Conservation (phyloP, 2,797 vertebrate species). For the Tapera naevia region DNA sequence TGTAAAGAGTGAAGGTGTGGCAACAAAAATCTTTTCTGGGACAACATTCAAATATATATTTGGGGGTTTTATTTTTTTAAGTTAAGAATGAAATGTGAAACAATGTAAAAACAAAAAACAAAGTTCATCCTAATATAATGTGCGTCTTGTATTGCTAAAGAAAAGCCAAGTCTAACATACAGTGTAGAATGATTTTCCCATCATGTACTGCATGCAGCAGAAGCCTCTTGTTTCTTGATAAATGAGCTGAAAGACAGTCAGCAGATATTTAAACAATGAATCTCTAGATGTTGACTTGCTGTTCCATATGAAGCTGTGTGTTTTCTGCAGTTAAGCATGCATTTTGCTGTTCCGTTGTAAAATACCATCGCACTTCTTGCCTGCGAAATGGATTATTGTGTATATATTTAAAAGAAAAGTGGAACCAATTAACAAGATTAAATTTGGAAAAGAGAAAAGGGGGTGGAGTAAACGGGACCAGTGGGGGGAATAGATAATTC, state of each 20-base stretch:
- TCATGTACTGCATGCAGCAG: constrained; percentile 85
- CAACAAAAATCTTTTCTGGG: constrained; percentile 80
- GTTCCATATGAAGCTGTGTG: constrained; percentile 76
- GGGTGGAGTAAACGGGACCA: constrained; percentile 59
- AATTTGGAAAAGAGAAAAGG: constrained; percentile 56
- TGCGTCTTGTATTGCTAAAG: constrained; percentile 82
- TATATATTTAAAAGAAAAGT: constrained; percentile 78
- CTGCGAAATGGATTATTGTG: constrained; percentile 71
- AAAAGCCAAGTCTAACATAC: constrained; percentile 67
- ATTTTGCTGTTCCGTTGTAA: constrained; percentile 79
- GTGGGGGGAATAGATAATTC: constrained; percentile 59
- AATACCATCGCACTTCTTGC: constrained; percentile 80
- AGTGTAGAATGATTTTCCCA: constrained; percentile 77
- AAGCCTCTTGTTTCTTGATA: constrained; percentile 82
- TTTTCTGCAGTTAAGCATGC: constrained; percentile 82
- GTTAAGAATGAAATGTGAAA: constrained; percentile 82
- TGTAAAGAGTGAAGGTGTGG: constrained; percentile 4
- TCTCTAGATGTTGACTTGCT: constrained; percentile 77
- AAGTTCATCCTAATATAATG: constrained; percentile 77
- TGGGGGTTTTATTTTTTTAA: constrained; percentile 77
- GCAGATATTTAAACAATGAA: constrained; percentile 77
- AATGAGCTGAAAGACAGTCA: constrained; percentile 85
- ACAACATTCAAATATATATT: constrained; percentile 83
- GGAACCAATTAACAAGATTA: constrained; percentile 66
- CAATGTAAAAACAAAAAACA: constrained; percentile 74